Evolutionary conservation across 2,888 invertebrate genomes (phyloP).

Genomic region (Hyposoter dolosus): DNA sequence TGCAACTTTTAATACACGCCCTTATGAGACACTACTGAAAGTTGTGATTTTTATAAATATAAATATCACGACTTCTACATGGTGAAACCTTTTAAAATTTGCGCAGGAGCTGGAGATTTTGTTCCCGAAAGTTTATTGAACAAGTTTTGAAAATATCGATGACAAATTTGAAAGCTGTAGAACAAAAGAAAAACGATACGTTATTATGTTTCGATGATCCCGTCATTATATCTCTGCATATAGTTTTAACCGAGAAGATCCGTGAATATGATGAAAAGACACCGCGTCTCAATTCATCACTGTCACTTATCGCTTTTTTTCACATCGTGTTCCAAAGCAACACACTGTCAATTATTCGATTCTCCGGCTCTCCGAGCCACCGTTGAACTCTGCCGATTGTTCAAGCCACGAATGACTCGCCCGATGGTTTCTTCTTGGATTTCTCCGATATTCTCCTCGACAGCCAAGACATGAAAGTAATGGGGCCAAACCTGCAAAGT

Average conservation of each 20-base stretch:
- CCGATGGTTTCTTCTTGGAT: slow-evolving; percentile 8
- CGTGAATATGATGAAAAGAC: neutral
- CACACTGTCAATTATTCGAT: slow-evolving; percentile 49
- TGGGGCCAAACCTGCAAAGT: slow-evolving; percentile 29
- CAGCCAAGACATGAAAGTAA: slow-evolving; percentile 29
- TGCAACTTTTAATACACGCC: too few species aligned
- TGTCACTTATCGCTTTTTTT: slow-evolving; percentile 13
- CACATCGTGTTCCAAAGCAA: slow-evolving; percentile 10
- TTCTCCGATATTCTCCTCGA: slow-evolving; percentile 23
- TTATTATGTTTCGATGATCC: neutral
- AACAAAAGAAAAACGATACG: neutral
- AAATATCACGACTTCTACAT: too few species aligned
- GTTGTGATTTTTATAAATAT: too few species aligned
- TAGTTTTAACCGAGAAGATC: neutral
- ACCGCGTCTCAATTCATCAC: slow-evolving; percentile 15
- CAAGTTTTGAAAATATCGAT: neutral
- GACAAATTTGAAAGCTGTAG: neutral
- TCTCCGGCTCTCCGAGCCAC: slow-evolving; percentile 13
- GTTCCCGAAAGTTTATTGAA: neutral
- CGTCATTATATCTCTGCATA: neutral
- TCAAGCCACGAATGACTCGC: neutral
- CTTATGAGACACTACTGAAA: too few species aligned
- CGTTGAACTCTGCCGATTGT: slow-evolving; percentile 19
- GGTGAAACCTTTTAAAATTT: too few species aligned
- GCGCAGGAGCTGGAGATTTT: neutral